Percentiles rank a stretch among this genome's conserved stretches.
Conservation (phyloP, 2,113 vertebrate species). For the Speoplatyrhinus poulsoni region DNA sequence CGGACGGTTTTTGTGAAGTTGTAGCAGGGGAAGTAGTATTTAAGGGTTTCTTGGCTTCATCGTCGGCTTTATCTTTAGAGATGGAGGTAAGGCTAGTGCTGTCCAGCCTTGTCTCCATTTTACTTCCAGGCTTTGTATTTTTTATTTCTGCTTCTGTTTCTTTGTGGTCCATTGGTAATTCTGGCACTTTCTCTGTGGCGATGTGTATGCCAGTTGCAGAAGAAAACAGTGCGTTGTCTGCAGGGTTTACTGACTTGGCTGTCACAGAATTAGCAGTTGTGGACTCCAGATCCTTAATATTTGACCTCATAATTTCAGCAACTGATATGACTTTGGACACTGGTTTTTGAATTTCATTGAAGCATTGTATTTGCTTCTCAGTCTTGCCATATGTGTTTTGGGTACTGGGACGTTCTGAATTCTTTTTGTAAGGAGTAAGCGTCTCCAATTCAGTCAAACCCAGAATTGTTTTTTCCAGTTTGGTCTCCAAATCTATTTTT, state of each 20-base stretch:
- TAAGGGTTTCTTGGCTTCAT: background rate
- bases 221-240: slow-evolving; percentile 3
- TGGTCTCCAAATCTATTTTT: background rate
- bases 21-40: slow-evolving; percentile 15
- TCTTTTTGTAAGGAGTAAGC: slow-evolving; percentile 1
- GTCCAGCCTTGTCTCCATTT: background rate
- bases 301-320: slow-evolving; percentile 62
- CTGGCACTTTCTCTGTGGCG: background rate
- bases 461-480: slow-evolving; percentile 8
- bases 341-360: slow-evolving; percentile 43
- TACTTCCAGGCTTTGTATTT: slow-evolving; percentile 2
- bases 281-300: slow-evolving; percentile 56
- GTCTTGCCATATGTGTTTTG: background rate
- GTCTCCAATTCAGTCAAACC: slow-evolving; percentile 2
- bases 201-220: background rate
- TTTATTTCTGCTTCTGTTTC: slow-evolving; percentile 11
- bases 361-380: slow-evolving; percentile 5
- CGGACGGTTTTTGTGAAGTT: slow-evolving; percentile 1
- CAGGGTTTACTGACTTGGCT: background rate
- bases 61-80: background rate
- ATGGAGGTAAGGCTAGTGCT: slow-evolving; percentile 4
- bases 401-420: slow-evolving; percentile 2
- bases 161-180: slow-evolving; percentile 9
- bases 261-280: slow-evolving; percentile 12
- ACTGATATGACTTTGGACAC: slow-evolving; percentile 54